Percentiles rank a stretch among this genome's conserved stretches.
phyloP scores from a whole-genome alignment of 1,140 invertebrate genomes.

The Zelostemma sp. region DNA sequence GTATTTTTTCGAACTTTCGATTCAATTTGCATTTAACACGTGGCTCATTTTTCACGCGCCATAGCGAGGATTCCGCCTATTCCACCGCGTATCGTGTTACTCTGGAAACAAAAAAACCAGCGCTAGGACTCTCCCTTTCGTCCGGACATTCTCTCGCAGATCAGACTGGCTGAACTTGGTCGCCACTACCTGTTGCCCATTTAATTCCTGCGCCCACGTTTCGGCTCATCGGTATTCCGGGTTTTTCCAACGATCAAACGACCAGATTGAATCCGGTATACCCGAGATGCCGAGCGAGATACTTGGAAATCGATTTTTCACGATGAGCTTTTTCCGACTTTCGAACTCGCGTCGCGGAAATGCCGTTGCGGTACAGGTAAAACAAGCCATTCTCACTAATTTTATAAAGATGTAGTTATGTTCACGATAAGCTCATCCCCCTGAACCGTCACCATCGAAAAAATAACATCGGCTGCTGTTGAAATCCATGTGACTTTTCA shows the following conservation, averaged over 20 bases:
- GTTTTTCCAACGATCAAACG: conserved; percentile 24
- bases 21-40: conserved; percentile 50
- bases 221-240: conserved; percentile 29
- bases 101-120: conserved; percentile 41
- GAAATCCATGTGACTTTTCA: conserved; percentile 47
- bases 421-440: not conserved
- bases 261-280: not conserved
- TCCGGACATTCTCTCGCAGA: conserved; percentile 27
- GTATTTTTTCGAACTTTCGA: conserved; percentile 43
- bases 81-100: conserved; percentile 39
- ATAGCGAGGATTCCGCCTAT: conserved; percentile 35
- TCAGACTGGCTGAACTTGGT: too few species aligned
- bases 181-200: conserved; percentile 39
- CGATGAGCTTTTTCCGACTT: not conserved
- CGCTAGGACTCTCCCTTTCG: conserved; percentile 26
- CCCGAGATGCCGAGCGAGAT: not conserved
- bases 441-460: not conserved
- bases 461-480: conserved; percentile 27
- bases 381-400: conserved; percentile 23
- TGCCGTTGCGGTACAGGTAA: conserved; percentile 1
- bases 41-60: conserved; percentile 43
- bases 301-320: not conserved
- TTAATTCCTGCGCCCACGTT: not conserved
- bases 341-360: not conserved
- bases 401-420: conserved; percentile 35